Base-by-base conservation (phyloP, 1,140 invertebrate genomes). In the Neomicropteryx cornuta region DNA sequence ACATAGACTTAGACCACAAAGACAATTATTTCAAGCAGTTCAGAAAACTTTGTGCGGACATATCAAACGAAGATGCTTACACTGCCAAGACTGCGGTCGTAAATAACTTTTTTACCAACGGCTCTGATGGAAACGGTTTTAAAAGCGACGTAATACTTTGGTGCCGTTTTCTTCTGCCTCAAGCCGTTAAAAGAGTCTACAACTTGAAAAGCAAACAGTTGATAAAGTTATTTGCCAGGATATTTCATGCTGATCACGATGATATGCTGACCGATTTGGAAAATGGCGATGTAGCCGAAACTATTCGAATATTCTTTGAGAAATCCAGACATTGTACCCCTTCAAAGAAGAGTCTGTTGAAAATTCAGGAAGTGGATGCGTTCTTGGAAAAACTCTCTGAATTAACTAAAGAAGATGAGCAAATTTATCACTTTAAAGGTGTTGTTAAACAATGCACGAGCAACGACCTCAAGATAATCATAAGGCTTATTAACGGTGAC, bases 181-280 rank as follows among this genome's bases (percentile, higher is more conserved):
- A 78, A 16, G 80, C 83, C 23, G 71, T 77, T 2, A 89, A 92
- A 54, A 68, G 85, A 36, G 75, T 94, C 17, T 95, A 94, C 53
- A 95, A 95, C 66, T 59, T 96, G 17, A 89, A 93, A 60, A 91
- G 81, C 52, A 95, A 92, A 58, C 88, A 93, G 49, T 61, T 95
- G 23, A 68, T 93, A 0, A 96, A 95, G 60, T 56, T 95, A 10
- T 94, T 92, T 59, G 81, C 86, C 31, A 74, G 77, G 52, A 76
- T 95, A 37, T 83, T 95, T 47, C 51, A 68, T 8, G 71, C 71
- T 5, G 75, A 81, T 62, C 76, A 82, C 45, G 74, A 83, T 44
- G 77, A 80, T 36, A 95, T 95, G 90, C 54, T 90, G 4, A 77
- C 81, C 43, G 76, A 92, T 63, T 68, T 93, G 27, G 85, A 93